Conservation (phyloP, 2,797 vertebrate species). For the Pelodytes ibericus region DNA sequence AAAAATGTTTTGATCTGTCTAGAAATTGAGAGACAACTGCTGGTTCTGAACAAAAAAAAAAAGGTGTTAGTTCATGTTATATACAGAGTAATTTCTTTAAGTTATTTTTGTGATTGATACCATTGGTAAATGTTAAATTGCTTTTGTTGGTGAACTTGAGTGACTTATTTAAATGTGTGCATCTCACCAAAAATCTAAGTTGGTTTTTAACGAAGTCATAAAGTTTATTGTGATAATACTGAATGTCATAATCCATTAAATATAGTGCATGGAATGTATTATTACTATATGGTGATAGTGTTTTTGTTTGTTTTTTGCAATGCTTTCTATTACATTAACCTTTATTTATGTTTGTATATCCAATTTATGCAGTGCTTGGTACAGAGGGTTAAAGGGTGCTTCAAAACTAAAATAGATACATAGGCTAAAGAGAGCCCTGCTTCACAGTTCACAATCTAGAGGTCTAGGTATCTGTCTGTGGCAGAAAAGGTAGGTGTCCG, state of each 20-base stretch:
- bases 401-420: too few species aligned
- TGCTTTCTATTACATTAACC: too few species aligned
- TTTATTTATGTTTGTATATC: too few species aligned
- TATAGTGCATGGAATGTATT: too few species aligned
- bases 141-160: constrained; percentile 40
- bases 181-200: constrained; percentile 28
- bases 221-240: constrained; percentile 8
- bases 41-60: neutral
- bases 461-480: too few species aligned
- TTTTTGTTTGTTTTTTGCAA: too few species aligned
- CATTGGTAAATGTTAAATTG: constrained; percentile 41
- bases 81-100: constrained; percentile 38
- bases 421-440: too few species aligned
- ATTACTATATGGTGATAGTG: too few species aligned
- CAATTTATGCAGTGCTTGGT: too few species aligned
- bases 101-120: constrained; percentile 53
- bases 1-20: neutral
- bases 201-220: neutral
- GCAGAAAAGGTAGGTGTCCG: too few species aligned
- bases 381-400: too few species aligned
- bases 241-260: neutral
- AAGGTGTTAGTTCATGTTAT: constrained; percentile 19
- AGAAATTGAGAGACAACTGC: neutral
- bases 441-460: too few species aligned
- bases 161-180: constrained; percentile 35